phyloP scores from a whole-genome alignment of 2,113 vertebrate genomes.

The Hippoglossus stenolepis region DNA sequence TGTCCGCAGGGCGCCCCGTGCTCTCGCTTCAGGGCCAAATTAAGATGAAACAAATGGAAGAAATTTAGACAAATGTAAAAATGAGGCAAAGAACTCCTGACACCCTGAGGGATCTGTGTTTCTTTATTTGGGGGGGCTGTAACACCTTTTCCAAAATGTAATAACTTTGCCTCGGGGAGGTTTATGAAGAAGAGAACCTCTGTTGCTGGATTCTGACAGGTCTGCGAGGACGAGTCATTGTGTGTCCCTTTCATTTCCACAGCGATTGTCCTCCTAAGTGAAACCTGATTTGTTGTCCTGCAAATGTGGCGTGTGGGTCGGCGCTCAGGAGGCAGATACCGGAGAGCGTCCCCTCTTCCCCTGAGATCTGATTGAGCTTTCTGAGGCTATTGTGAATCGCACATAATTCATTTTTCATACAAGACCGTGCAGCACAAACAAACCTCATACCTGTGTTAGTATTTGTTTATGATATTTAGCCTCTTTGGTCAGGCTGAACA shows the following conservation, averaged over 20 bases:
- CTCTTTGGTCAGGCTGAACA: slow-evolving; percentile 50
- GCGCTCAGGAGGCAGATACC: slow-evolving; percentile 2
- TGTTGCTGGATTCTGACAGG: slow-evolving; percentile 55
- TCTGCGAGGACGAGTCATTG: slow-evolving; percentile 4
- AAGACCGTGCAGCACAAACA: not conserved
- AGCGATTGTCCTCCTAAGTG: slow-evolving; percentile 53
- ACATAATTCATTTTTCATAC: not conserved
- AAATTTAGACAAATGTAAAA: slow-evolving; percentile 64
- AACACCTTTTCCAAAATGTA: slow-evolving; percentile 53
- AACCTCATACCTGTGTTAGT: slow-evolving; percentile 5
- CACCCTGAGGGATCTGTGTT: slow-evolving; percentile 28
- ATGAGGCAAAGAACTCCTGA: slow-evolving; percentile 60
- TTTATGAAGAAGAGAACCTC: slow-evolving; percentile 50
- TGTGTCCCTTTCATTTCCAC: slow-evolving; percentile 58
- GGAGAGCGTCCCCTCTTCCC: slow-evolving; percentile 24
- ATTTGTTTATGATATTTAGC: slow-evolving; percentile 49
- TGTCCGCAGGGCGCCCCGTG: slow-evolving; percentile 40
- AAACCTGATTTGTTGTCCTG: slow-evolving; percentile 63
- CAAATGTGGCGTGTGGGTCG: slow-evolving; percentile 44
- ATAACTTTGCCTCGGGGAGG: slow-evolving; percentile 67
- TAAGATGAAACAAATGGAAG: slow-evolving; percentile 64
- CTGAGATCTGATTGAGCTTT: slow-evolving; percentile 28
- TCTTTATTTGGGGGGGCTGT: not conserved
- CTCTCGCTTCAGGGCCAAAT: slow-evolving; percentile 53
- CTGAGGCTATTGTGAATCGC: not conserved